Conservation (phyloP, 2,888 invertebrate genomes). For the Apodemia hepburni region DNA sequence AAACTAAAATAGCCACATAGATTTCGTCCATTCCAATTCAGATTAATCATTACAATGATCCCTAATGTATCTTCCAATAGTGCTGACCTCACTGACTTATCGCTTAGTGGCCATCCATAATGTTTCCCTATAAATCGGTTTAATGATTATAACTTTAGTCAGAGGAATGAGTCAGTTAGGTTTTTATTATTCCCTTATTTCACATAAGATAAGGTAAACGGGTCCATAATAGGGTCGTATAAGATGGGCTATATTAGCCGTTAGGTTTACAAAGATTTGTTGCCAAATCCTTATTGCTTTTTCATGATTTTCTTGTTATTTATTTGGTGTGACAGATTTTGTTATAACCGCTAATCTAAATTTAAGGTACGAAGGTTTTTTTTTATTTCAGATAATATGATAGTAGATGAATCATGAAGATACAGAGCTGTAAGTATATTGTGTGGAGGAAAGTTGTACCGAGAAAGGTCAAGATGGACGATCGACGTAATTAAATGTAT, state of each 20-base stretch:
- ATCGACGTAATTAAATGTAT: no score
- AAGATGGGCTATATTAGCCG: neutral
- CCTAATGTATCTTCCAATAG: conserved; percentile 11
- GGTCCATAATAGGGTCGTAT: neutral
- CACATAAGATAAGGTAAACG: conserved; percentile 2
- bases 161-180: neutral
- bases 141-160: conserved; percentile 1
- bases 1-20: neutral
- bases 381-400: no score
- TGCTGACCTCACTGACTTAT: conserved; percentile 13
- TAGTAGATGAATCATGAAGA: no score
- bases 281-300: neutral
- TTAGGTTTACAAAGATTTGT: neutral
- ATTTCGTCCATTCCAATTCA: neutral
- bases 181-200: conserved; percentile 2
- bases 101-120: conserved; percentile 1
- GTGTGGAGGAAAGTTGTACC: no score
- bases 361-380: no score
- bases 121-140: conserved; percentile 2
- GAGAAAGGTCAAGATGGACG: no score
- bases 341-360: no score
- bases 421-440: no score
- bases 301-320: no score
- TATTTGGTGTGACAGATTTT: no score
- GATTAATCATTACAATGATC: conserved; percentile 1